These are phyloP conservation scores for Brienomyrus longianalis DNA, from an alignment of 2,113 vertebrate species.

Conservation along the genomic window DNA sequence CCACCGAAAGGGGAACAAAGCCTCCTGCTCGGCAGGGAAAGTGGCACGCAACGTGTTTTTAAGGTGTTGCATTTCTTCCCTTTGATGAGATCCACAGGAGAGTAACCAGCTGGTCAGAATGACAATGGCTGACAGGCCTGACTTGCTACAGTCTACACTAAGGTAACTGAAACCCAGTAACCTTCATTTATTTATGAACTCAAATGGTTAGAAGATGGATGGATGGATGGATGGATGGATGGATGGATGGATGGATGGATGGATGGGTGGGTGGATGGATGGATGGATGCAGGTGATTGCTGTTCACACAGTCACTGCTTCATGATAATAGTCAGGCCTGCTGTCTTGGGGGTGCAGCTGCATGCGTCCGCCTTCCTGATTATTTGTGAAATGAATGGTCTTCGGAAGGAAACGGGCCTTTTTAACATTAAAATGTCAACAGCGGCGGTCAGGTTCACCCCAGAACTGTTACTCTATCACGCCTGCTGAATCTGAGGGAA, in stretches of 20 bases:
- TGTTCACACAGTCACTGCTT: background rate
- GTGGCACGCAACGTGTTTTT: conserved; percentile 23
- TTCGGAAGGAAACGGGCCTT: conserved; percentile 51
- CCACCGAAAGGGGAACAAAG: conserved; percentile 38
- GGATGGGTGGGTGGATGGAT: background rate
- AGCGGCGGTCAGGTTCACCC: conserved; percentile 61
- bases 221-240: background rate
- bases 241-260: background rate
- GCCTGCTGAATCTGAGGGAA: conserved; percentile 59
- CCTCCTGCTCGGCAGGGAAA: conserved; percentile 20
- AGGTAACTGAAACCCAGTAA: background rate
- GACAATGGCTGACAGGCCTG: conserved; percentile 60
- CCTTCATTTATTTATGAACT: conserved; percentile 3
- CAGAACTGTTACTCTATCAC: conserved; percentile 56
- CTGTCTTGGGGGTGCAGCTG: background rate
- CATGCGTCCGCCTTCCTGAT: conserved; percentile 19
- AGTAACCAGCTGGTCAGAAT: conserved; percentile 37
- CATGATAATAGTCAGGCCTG: background rate
- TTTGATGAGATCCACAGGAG: conserved; percentile 44
- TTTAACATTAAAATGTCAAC: conserved; percentile 64
- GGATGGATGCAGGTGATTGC: background rate
- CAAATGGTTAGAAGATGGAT: background rate
- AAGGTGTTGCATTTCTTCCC: conserved; percentile 45
- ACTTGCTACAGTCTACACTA: conserved; percentile 1
- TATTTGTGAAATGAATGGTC: conserved; percentile 45